phyloP scores from a whole-genome alignment of 2,888 invertebrate genomes.

The Perithous albicinctus region DNA sequence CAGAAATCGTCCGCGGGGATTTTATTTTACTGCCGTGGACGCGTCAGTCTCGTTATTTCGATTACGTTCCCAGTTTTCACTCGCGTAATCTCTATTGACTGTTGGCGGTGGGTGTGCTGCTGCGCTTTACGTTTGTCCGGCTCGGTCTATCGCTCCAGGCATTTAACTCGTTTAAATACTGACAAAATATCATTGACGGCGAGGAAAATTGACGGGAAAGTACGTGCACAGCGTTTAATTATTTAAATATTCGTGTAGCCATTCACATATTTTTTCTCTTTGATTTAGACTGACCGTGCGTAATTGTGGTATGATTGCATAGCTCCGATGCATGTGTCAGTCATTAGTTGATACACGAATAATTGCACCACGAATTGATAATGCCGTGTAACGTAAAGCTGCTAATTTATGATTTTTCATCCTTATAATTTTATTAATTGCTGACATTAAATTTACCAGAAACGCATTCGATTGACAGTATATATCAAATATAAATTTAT shows the following conservation, averaged over 20 bases:
- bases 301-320: not conserved
- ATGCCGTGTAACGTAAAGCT: not conserved
- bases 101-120: conserved; percentile 39
- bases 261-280: conserved; percentile 4
- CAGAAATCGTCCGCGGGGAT: conserved; percentile 55
- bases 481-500: too few species aligned
- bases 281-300: not conserved
- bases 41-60: conserved; percentile 74
- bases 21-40: conserved; percentile 73
- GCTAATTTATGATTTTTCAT: too few species aligned
- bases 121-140: conserved; percentile 15
- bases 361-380: not conserved
- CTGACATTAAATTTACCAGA: too few species aligned
- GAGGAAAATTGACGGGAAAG: conserved; percentile 16
- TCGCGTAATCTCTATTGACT: conserved; percentile 76
- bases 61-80: conserved; percentile 74
- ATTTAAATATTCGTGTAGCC: conserved; percentile 26
- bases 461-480: too few species aligned
- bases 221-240: conserved; percentile 12
- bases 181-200: conserved; percentile 27
- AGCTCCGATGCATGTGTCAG: not conserved
- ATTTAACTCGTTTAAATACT: conserved; percentile 55
- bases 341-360: not conserved
- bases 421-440: too few species aligned
- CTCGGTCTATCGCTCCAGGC: conserved; percentile 27